A percentile compares a stretch with the other conserved stretches of the same genome.
These are phyloP conservation scores for Heliconius congener DNA, from an alignment of 1,140 invertebrate genomes.

Conservation along the genomic window DNA sequence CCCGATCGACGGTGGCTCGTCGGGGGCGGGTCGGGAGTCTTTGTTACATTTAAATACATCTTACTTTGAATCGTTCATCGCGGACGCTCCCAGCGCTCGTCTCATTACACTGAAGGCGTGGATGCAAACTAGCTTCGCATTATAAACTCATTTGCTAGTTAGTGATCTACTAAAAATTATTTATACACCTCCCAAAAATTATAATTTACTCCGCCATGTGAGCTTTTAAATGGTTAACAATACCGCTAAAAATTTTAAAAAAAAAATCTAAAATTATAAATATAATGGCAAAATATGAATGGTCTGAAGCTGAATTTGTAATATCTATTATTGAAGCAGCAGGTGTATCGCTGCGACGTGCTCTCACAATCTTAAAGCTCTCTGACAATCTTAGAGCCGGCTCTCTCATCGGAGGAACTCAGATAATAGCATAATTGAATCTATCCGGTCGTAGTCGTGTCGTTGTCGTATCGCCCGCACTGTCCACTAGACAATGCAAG, in stretches of 20 bases:
- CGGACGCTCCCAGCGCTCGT: neutral
- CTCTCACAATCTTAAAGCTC: neutral
- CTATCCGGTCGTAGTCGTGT: neutral
- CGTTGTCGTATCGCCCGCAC: neutral
- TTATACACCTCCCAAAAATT: neutral
- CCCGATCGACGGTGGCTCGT: slow-evolving; percentile 27
- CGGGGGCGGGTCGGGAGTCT: neutral
- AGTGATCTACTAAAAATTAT: neutral
- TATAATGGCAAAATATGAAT: neutral
- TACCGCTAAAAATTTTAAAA: neutral
- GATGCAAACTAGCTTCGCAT: neutral
- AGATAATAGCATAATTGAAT: neutral
- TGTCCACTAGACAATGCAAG: neutral
- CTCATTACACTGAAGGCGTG: neutral
- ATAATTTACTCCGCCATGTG: neutral
- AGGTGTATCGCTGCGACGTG: neutral
- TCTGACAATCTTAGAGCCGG: neutral
- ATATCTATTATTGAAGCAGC: neutral
- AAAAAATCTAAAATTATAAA: neutral
- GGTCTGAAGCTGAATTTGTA: neutral
- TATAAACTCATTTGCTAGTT: neutral
- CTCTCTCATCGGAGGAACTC: neutral
- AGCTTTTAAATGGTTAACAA: neutral
- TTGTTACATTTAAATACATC: slow-evolving; percentile 10
- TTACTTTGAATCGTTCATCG: neutral